These are phyloP conservation scores for Megaustenia siamemsis DNA, from an alignment of 2,888 invertebrate species.

Conservation along the genomic window DNA sequence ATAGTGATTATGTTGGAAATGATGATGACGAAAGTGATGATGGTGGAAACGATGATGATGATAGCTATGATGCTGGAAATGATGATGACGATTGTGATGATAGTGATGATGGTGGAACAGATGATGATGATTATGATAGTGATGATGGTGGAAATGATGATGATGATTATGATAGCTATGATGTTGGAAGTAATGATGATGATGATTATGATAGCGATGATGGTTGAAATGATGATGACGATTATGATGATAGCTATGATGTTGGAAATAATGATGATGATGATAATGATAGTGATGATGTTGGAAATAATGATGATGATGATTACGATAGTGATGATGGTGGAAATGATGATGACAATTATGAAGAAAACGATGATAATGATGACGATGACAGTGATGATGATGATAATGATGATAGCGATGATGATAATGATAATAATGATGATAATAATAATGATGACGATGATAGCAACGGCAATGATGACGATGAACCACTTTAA, in stretches of 20 bases:
- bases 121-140: background rate
- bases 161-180: background rate
- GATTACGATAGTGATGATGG: no score
- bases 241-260: no score
- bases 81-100: background rate
- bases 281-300: no score
- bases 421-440: slow-evolving; percentile 1
- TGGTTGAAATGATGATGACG: background rate
- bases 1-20: no score
- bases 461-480: background rate
- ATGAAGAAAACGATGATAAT: no score
- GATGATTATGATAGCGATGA: background rate
- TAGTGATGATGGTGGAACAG: background rate
- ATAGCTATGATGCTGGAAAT: background rate
- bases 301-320: no score
- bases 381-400: background rate
- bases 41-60: background rate
- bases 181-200: background rate
- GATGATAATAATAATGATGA: background rate
- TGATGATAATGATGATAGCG: background rate
- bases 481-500: no score
- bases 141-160: background rate
- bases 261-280: no score
- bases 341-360: background rate
- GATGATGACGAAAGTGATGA: background rate